Conservation (phyloP, 2,888 invertebrate species). For the Synergus itoensis region DNA sequence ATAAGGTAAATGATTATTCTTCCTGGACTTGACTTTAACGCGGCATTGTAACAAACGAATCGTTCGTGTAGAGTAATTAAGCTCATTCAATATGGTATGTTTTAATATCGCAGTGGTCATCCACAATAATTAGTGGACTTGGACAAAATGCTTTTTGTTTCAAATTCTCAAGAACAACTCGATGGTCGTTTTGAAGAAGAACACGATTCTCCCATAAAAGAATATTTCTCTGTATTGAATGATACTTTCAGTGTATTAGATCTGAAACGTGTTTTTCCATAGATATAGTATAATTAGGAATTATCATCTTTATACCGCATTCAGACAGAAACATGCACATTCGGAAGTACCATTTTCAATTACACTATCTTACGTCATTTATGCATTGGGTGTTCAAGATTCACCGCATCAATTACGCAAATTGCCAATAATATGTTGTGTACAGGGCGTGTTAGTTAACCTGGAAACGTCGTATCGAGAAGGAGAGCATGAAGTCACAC, state of each 20-base stretch:
- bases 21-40: slow-evolving; percentile 3
- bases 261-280: too few species aligned
- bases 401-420: slow-evolving; percentile 58
- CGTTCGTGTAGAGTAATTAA: not conserved
- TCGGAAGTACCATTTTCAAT: not conserved
- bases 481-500: slow-evolving; percentile 60
- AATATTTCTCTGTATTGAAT: too few species aligned
- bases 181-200: not conserved
- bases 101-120: not conserved
- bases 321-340: too few species aligned
- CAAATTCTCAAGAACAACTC: slow-evolving; percentile 6
- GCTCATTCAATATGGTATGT: slow-evolving; percentile 4
- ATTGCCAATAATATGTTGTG: slow-evolving; percentile 50
- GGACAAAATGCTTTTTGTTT: not conserved
- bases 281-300: not conserved
- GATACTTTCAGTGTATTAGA: too few species aligned
- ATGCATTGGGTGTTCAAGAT: slow-evolving; percentile 49
- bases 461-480: slow-evolving; percentile 63
- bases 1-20: not conserved
- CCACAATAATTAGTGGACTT: not conserved
- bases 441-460: slow-evolving; percentile 60
- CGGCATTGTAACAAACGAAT: not conserved
- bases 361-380: slow-evolving; percentile 51
- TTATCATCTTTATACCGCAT: not conserved
- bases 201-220: not conserved